These are phyloP conservation scores for Drosophila simulans DNA, from an alignment of 1,140 invertebrate genomes.

Conservation along the genomic window DNA sequence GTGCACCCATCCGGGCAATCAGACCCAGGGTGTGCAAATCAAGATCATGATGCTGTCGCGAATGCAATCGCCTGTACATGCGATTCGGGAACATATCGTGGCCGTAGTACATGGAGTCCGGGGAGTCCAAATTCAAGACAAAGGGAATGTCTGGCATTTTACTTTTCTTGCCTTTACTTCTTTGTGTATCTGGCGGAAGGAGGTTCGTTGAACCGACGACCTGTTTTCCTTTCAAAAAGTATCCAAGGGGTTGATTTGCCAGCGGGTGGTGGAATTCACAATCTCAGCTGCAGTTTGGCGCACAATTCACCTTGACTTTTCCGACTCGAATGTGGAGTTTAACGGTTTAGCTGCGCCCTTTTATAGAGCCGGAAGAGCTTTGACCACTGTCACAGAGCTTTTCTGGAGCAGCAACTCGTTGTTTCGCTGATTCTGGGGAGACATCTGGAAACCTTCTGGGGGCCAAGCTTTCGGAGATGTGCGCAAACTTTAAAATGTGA, in stretches of 20 bases:
- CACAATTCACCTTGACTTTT: slow-evolving; percentile 51
- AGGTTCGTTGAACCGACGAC: slow-evolving; percentile 71
- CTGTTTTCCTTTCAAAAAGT: slow-evolving; percentile 41
- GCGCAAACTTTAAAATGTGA: slow-evolving; percentile 20
- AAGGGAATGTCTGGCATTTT: slow-evolving; percentile 79
- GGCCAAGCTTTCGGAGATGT: slow-evolving; percentile 24
- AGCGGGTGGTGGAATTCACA: slow-evolving; percentile 8
- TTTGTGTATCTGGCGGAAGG: slow-evolving; percentile 65
- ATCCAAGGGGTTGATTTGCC: slow-evolving; percentile 49
- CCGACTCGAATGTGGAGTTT: slow-evolving; percentile 64
- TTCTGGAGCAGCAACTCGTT: slow-evolving; percentile 33
- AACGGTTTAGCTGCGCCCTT: slow-evolving; percentile 15
- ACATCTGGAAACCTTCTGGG: slow-evolving; percentile 54
- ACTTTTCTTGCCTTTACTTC: not conserved
- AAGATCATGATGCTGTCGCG: slow-evolving; percentile 66
- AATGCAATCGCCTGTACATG: slow-evolving; percentile 65
- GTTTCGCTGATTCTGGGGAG: slow-evolving; percentile 35
- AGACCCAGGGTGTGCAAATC: slow-evolving; percentile 74
- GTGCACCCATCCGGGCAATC: slow-evolving; percentile 72
- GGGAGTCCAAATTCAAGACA: slow-evolving; percentile 70
- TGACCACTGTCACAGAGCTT: slow-evolving; percentile 28
- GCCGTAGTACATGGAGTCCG: slow-evolving; percentile 77
- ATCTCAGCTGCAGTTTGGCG: not conserved
- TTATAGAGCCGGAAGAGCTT: slow-evolving; percentile 62
- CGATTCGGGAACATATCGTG: slow-evolving; percentile 80